Evolutionary conservation across 2,888 invertebrate species (phyloP).

Genomic region (Tenodera sinensis): DNA sequence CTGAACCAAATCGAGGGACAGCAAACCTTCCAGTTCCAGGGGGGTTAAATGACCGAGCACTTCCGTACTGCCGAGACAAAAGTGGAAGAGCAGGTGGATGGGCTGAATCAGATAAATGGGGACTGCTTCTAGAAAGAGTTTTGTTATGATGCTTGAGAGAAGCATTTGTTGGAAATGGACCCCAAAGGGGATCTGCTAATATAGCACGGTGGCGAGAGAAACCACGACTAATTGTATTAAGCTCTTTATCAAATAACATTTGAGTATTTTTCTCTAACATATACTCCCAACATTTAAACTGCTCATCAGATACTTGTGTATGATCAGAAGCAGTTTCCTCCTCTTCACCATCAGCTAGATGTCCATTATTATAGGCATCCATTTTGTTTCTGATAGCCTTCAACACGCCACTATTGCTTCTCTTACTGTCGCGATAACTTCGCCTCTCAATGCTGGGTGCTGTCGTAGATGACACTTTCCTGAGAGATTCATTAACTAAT

Average conservation of each 20-base stretch:
- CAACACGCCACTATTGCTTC: slow-evolving; percentile 26
- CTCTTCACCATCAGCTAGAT: slow-evolving; percentile 37
- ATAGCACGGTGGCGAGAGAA: slow-evolving; percentile 30
- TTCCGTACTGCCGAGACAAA: slow-evolving; percentile 73
- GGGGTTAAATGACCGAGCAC: slow-evolving; percentile 74
- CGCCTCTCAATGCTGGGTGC: slow-evolving; percentile 23
- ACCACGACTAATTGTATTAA: slow-evolving; percentile 65
- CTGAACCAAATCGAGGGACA: slow-evolving; percentile 47
- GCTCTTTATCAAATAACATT: slow-evolving; percentile 79
- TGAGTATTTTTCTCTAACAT: slow-evolving; percentile 90
- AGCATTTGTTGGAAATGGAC: slow-evolving; percentile 45
- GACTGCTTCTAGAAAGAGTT: slow-evolving; percentile 57
- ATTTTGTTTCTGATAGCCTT: slow-evolving; percentile 25
- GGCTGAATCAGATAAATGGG: slow-evolving; percentile 55
- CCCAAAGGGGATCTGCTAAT: slow-evolving; percentile 43
- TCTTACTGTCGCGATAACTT: slow-evolving; percentile 29
- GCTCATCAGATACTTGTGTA: slow-evolving; percentile 68
- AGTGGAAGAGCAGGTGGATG: slow-evolving; percentile 48
- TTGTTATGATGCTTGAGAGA: slow-evolving; percentile 8
- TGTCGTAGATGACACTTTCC: slow-evolving; percentile 38
- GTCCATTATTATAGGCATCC: slow-evolving; percentile 33
- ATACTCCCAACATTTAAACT: slow-evolving; percentile 90
- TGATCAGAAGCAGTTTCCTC: slow-evolving; percentile 50
- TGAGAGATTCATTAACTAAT: slow-evolving; percentile 41
- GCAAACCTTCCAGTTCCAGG: neutral